These are phyloP conservation scores for Barnardius zonarius DNA, from an alignment of 2,113 vertebrate species.

Conservation along the genomic window DNA sequence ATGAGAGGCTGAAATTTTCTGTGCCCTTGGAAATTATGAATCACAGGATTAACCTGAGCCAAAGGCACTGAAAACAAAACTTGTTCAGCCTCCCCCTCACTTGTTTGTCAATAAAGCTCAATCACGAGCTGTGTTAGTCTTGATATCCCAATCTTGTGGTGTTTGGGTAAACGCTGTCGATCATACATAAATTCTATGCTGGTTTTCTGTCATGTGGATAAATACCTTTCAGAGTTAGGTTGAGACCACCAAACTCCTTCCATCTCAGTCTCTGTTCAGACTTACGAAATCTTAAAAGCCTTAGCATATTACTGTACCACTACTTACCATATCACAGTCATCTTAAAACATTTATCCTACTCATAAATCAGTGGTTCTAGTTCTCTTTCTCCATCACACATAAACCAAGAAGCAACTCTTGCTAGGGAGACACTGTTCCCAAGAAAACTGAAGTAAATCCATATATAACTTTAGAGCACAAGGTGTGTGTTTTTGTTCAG, in stretches of 20 bases:
- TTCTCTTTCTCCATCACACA: background rate
- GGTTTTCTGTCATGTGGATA: background rate
- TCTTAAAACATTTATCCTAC: background rate
- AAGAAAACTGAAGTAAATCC: background rate
- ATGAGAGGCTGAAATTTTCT: background rate
- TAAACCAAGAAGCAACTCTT: background rate
- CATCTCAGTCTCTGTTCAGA: background rate
- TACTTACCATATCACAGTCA: background rate
- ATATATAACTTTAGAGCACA: background rate
- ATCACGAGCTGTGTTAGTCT: background rate
- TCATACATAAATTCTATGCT: background rate
- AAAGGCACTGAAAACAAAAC: constrained; percentile 6
- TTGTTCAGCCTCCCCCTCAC: background rate
- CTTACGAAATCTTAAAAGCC: background rate
- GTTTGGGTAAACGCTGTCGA: background rate
- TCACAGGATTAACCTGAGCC: background rate
- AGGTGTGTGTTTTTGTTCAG: background rate
- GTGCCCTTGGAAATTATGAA: background rate
- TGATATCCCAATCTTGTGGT: background rate
- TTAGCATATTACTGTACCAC: background rate
- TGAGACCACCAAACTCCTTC: background rate
- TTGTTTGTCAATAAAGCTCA: background rate
- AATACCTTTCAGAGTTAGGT: background rate
- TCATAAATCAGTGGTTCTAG: background rate
- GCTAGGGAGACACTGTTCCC: background rate